phyloP scores from a whole-genome alignment of 2,113 vertebrate species.

The Cranoglanis bouderius region DNA sequence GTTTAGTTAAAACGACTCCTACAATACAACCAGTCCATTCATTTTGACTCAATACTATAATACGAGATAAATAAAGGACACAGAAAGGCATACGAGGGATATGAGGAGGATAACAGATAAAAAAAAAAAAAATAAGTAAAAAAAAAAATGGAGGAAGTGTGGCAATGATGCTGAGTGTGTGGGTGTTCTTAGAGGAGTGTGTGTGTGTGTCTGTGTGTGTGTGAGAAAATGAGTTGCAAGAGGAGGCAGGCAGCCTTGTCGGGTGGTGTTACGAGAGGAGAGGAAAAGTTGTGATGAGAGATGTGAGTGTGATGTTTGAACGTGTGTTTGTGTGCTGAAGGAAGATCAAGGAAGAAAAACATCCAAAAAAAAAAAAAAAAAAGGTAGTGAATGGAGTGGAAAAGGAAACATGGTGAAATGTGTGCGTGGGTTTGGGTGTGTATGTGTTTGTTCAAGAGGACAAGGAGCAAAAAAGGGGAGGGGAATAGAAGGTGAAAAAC shows the following conservation, averaged over 20 bases:
- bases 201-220: conserved; percentile 11
- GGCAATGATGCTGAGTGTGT: conserved; percentile 2
- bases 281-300: conserved; percentile 17
- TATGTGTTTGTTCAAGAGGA: not conserved
- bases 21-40: not conserved
- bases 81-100: not conserved
- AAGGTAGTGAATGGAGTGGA: conserved; percentile 29
- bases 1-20: not conserved
- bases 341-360: conserved; percentile 38
- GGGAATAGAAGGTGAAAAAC: conserved; percentile 15
- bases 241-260: not conserved
- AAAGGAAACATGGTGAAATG: not conserved
- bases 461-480: conserved; percentile 17
- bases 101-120: not conserved
- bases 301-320: conserved; percentile 5
- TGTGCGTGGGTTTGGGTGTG: not conserved
- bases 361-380: conserved; percentile 39
- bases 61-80: not conserved
- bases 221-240: not conserved
- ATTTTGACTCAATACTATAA: not conserved
- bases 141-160: not conserved
- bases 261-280: not conserved
- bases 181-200: not conserved
- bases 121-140: not conserved
- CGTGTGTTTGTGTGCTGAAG: conserved; percentile 18